phyloP scores from a whole-genome alignment of 1,140 invertebrate species.

The Bombus impatiens region DNA sequence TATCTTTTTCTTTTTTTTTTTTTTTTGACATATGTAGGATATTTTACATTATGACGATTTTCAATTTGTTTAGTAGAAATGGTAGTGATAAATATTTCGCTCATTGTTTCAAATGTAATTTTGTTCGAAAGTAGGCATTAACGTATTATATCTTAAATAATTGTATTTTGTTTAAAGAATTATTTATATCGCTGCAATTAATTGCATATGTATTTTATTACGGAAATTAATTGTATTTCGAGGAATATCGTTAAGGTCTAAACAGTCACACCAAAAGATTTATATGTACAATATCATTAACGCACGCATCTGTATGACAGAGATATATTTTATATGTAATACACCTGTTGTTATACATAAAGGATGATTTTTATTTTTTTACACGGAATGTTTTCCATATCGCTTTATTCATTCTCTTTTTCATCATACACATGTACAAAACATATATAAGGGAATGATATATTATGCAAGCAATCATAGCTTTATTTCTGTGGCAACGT shows the following conservation, averaged over 20 bases:
- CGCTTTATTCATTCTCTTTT: conserved; percentile 29
- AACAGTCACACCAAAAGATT: conserved; percentile 29
- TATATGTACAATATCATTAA: conserved; percentile 37
- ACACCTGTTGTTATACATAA: conserved; percentile 33
- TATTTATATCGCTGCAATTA: conserved; percentile 37
- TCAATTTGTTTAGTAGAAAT: background rate
- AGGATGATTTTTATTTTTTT: conserved; percentile 29
- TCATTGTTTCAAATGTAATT: background rate
- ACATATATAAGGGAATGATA: conserved; percentile 25
- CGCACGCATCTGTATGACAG: conserved; percentile 26
- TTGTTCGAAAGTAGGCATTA: background rate
- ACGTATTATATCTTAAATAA: background rate
- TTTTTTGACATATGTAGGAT: background rate
- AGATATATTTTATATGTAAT: conserved; percentile 39
- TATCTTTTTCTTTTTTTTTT: conserved; percentile 27
- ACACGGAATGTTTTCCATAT: conserved; percentile 12
- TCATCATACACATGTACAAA: conserved; percentile 14
- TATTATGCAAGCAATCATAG: conserved; percentile 33
- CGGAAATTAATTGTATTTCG: background rate
- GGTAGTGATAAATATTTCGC: background rate
- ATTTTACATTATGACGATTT: background rate
- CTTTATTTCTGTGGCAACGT: background rate
- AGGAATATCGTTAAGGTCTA: conserved; percentile 10
- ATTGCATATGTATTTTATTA: conserved; percentile 15
- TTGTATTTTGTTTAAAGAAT: background rate